Base-by-base conservation (phyloP, 2,797 vertebrate genomes). In the Channa striata region DNA sequence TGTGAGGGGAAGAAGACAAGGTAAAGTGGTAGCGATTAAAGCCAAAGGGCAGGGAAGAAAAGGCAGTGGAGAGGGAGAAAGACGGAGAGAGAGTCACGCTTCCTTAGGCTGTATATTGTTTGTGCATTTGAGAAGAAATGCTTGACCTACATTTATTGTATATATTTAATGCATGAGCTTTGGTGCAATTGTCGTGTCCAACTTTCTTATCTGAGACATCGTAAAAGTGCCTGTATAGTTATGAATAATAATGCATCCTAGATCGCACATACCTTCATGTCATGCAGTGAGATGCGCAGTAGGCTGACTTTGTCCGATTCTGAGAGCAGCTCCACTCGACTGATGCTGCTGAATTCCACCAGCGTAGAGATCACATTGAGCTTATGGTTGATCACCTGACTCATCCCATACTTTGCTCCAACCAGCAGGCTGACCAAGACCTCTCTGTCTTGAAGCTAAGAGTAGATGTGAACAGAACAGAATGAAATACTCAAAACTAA, bases 361-460 rank as follows among this genome's bases (percentile, higher is more conserved):
- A 99, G 82, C 0, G 93, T 96, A 9, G 95, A 96, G 87, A 97
- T 89, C 80, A 99, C 95, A 72, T 98, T 99, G 82, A 99, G 97
- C 82, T 99, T 99, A 92, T 95, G 98, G 81, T 99, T 99, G 88
- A 99, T 94, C 82, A 99, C 92, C 76, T 99, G 98, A 87, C 98
- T 99, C 91, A 99, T 95, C 3, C 97, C 98, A 0, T 99, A 98
- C 83, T 95, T 96, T 49, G 98, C 96, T 71, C 97, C 97, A 68
- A 99, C 96, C 77, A 99, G 93, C 83, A 99, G 87, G 30, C 93
- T 96, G 78, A 99, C 93, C 25, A 96, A 87, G 0, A 96, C 97
- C 83, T 99, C 98, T 86, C 97, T 92, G 87, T 99, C 98, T 93
- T 99, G 97, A 82, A 98, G 92, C 98, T 99, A 91, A 25, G 44